A percentile compares a stretch with the other conserved stretches of the same genome.
phyloP scores from a whole-genome alignment of 2,113 vertebrate species.

The Anser cygnoides region DNA sequence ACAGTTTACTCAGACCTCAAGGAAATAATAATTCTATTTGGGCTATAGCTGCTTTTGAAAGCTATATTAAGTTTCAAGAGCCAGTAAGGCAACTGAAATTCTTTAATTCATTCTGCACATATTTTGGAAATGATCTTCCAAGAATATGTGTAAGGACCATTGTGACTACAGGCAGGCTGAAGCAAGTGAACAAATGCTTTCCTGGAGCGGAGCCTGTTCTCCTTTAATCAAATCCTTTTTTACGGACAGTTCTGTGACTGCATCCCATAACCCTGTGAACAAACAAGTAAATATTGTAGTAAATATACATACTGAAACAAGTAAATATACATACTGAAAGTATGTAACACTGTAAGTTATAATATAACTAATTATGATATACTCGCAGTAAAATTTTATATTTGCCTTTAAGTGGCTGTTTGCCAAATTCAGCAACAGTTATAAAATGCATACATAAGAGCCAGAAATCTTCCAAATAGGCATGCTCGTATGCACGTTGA shows the following conservation, averaged over 20 bases:
- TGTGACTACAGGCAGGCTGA: background rate
- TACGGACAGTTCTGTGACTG: background rate
- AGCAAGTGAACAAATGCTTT: background rate
- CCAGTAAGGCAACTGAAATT: background rate
- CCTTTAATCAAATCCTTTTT: background rate
- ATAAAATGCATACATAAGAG: background rate
- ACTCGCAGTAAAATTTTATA: background rate
- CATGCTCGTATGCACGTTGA: background rate
- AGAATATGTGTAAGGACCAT: background rate
- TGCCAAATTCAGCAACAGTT: background rate
- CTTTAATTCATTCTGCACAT: background rate
- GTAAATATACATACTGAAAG: background rate
- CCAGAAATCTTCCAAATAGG: background rate
- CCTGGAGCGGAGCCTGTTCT: background rate
- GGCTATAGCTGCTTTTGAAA: background rate
- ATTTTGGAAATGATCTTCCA: background rate
- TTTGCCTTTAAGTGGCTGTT: background rate
- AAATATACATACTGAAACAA: too few species aligned
- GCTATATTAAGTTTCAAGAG: background rate
- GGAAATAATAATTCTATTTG: background rate
- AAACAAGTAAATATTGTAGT: background rate
- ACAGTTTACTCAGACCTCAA: background rate
- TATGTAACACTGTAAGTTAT: background rate
- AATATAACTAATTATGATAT: background rate
- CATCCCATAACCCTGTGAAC: background rate